A percentile compares a stretch with the other conserved stretches of the same genome.
phyloP scores from a whole-genome alignment of 1,140 invertebrate genomes.

The Drosophila ercepeae region DNA sequence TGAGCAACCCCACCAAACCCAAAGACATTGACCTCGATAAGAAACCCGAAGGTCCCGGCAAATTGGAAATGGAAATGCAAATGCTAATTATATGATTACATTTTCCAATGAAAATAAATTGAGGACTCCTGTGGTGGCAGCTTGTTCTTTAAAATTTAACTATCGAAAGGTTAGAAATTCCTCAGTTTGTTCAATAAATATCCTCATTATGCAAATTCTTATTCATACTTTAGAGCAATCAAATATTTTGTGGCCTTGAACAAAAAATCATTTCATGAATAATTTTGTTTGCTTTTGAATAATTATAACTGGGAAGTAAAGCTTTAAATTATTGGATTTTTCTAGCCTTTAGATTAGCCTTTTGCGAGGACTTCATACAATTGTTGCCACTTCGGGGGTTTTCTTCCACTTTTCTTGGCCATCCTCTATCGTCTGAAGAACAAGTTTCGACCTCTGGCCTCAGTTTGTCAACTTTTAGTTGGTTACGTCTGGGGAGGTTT shows the following conservation, averaged over 20 bases:
- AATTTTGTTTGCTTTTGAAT: conserved; percentile 3
- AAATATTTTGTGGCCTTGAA: no score
- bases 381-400: conserved; percentile 7
- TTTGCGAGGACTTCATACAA: neutral
- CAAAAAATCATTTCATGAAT: no score
- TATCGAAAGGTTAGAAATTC: no score
- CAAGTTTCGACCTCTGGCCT: conserved; percentile 28
- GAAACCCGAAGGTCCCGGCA: conserved; percentile 5
- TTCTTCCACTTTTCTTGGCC: neutral
- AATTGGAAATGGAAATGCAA: conserved; percentile 15
- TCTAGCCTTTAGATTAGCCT: neutral
- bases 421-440: neutral
- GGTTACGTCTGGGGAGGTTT: conserved; percentile 55
- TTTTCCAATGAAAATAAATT: neutral
- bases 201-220: conserved; percentile 4
- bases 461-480: conserved; percentile 55
- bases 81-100: conserved; percentile 29
- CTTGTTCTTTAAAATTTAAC: neutral
- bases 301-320: neutral
- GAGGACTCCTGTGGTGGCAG: neutral
- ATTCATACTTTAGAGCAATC: neutral
- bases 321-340: neutral
- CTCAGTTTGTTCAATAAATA: neutral
- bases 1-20: no score
- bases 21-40: conserved; percentile 39